phyloP scores from a whole-genome alignment of 2,113 vertebrate genomes.

The Calyptommatus sinebrachiatus region DNA sequence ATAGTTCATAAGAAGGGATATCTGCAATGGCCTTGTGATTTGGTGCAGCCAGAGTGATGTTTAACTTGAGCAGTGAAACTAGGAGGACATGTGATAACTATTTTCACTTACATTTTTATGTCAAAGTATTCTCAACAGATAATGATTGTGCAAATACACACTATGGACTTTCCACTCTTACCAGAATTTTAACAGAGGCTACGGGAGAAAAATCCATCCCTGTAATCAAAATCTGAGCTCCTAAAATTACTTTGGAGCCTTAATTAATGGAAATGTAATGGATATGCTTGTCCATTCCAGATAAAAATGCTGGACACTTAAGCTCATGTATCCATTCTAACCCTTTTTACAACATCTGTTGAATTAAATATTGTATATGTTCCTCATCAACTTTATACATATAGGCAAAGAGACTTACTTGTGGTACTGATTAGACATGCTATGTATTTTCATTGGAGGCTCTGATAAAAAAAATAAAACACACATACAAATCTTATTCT shows the following conservation, averaged over 20 bases:
- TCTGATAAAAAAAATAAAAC: neutral
- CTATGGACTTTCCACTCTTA: neutral
- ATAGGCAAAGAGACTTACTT: neutral
- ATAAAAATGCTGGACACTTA: neutral
- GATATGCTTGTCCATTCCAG: neutral
- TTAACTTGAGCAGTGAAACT: no score
- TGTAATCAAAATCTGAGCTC: neutral
- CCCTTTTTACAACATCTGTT: neutral
- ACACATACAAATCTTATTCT: conserved; percentile 16
- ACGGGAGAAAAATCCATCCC: no score
- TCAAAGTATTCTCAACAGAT: no score
- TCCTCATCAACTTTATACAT: conserved; percentile 16
- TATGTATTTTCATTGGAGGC: conserved; percentile 12
- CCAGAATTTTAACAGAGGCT: neutral
- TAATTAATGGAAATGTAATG: neutral
- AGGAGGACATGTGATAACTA: no score
- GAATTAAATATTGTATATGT: neutral
- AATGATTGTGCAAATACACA: neutral
- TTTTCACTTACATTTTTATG: no score
- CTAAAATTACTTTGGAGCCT: neutral
- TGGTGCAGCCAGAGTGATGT: no score
- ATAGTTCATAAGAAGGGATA: no score
- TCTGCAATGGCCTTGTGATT: no score
- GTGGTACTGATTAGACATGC: conserved; percentile 20
- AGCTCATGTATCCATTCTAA: conserved; percentile 1